Evolutionary conservation across 1,140 invertebrate species (phyloP), one percentile per base, ranked within the genome.

Genomic region (Drosophila setifemur): DNA sequence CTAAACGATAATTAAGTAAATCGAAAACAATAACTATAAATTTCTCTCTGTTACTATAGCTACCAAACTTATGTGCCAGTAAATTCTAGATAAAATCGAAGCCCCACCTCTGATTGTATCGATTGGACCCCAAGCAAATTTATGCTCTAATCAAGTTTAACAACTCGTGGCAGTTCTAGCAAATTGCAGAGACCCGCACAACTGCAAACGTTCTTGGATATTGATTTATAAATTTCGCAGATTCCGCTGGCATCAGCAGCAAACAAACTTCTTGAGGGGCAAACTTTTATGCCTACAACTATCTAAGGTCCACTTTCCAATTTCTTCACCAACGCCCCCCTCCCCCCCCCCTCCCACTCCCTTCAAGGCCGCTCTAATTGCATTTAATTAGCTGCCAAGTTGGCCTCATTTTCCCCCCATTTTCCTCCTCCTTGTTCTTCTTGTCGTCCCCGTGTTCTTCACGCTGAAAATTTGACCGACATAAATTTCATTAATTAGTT

Each of bases 401-500:
- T 72, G 67, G 66, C 67, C 67, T 40, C 66, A 31, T 71, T 71
- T 71, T 44, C 8, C 26, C 18, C 29, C 37, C n/a, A n/a, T n/a
- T n/a, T n/a, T n/a, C n/a, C 43, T 28, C 14, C 19, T 25, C 37
- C 19, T 40, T 33, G 11, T 29, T 12, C n/a, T 19, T 8, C 21
- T 18, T 21, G 33, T 19, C 42, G 33, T 39, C 31, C n/a, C 31
- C 25, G 50, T 49, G 47, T 21, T 37, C 26, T 49, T 19, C 66
- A 11, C 21, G 47, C 18, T 49, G 48, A 42, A 64, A 79, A 81
- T 70, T 74, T 79, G 76, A 79, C 76, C 76, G 76, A 79, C 70
- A 79, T 81, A 79, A 79, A 79, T 81, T 79, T 81, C 58, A 71
- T 81, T 79, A 79, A 79, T 81, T 81, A 81, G 76, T 74, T 52